These are phyloP conservation scores for Mus spicilegus DNA, from an alignment of 2,113 vertebrate species.

Conservation along the genomic window DNA sequence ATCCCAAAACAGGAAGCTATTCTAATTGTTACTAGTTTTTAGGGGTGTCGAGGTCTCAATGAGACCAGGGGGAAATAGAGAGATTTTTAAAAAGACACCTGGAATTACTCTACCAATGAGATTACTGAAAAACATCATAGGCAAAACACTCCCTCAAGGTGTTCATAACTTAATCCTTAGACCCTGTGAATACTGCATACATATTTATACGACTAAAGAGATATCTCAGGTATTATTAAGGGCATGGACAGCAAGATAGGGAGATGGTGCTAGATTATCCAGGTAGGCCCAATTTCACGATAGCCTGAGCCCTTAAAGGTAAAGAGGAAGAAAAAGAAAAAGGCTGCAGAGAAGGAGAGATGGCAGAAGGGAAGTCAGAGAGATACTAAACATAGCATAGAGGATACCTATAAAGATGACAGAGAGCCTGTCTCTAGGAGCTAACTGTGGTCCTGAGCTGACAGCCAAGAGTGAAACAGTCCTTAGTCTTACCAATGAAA, in stretches of 20 bases:
- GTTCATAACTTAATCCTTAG: constrained; percentile 33
- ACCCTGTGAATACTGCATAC: constrained; percentile 20
- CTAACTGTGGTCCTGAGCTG: not conserved
- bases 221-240: constrained; percentile 26
- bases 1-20: constrained; percentile 28
- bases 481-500: not conserved
- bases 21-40: constrained; percentile 35
- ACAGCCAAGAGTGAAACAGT: not conserved
- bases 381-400: constrained; percentile 3
- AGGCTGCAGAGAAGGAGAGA: not conserved
- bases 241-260: constrained; percentile 31
- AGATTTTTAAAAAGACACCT: not conserved
- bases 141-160: not conserved
- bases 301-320: constrained; percentile 39
- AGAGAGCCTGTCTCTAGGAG: not conserved
- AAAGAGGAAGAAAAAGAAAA: not conserved
- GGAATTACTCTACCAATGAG: constrained; percentile 17
- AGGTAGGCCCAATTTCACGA: constrained; percentile 1
- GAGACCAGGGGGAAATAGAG: not conserved
- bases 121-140: not conserved
- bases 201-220: not conserved
- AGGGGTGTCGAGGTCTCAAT: not conserved
- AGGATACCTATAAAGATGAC: not conserved
- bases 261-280: constrained; percentile 23
- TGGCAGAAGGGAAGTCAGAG: constrained; percentile 15